These are phyloP conservation scores for Lamprotornis superbus DNA, from an alignment of 2,113 vertebrate species.

Conservation along the genomic window DNA sequence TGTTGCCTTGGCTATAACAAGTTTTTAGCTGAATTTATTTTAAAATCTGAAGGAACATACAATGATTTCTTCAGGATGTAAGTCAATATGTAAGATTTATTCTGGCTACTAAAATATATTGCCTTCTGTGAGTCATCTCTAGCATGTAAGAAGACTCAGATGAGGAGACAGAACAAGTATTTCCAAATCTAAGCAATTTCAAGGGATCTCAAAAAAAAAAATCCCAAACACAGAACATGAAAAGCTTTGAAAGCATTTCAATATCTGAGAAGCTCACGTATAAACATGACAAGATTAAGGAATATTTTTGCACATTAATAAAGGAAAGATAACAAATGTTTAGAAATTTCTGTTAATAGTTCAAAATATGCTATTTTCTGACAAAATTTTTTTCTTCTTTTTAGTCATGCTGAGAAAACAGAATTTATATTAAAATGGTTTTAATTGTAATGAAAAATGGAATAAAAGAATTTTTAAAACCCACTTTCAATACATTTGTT, in stretches of 20 bases:
- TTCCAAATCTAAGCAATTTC: not conserved
- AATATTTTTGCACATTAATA: not conserved
- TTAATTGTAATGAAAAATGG: not conserved
- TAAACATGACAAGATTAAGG: not conserved
- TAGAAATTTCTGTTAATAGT: not conserved
- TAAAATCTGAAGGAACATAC: not conserved
- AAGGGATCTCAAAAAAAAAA: not conserved
- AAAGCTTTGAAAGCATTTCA: not conserved
- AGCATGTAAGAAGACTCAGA: not conserved
- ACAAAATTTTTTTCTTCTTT: not conserved
- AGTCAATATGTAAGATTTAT: not conserved
- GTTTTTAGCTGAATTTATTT: not conserved
- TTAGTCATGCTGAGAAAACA: not conserved
- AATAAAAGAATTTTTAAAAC: not conserved
- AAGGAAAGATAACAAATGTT: not conserved
- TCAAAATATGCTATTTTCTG: not conserved
- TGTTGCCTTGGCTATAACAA: not conserved
- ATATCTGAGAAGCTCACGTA: not conserved
- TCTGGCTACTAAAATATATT: not conserved
- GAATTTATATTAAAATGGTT: not conserved
- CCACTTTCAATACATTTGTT: not conserved
- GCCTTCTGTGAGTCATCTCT: not conserved
- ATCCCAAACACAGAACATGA: not conserved
- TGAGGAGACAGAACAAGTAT: not conserved
- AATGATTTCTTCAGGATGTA: not conserved